phyloP scores from a whole-genome alignment of 1,140 invertebrate species.

The Saccostrea glomerata region DNA sequence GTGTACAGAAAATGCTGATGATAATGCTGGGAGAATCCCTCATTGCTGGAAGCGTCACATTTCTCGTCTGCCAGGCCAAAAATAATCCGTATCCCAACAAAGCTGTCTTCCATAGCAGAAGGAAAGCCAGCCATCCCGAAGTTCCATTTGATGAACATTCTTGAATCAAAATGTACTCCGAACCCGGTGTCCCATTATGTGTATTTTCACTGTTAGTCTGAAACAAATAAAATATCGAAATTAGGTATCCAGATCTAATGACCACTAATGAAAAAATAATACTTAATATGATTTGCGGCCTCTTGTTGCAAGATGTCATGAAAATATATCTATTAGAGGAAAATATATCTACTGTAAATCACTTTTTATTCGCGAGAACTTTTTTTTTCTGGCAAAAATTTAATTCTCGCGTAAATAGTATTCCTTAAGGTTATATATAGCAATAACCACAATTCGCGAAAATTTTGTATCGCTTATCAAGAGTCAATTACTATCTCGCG shows the following conservation, averaged over 20 bases:
- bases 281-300: too few species aligned
- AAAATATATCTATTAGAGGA: too few species aligned
- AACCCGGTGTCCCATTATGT: conserved; percentile 21
- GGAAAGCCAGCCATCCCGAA: conserved; percentile 62
- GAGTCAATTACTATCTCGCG: too few species aligned
- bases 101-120: conserved; percentile 66
- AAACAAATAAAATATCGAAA: neutral
- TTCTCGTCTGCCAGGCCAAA: conserved; percentile 69
- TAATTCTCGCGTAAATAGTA: too few species aligned
- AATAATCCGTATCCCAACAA: conserved; percentile 65
- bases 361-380: too few species aligned
- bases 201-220: neutral
- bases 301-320: too few species aligned
- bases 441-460: too few species aligned
- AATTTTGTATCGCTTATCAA: too few species aligned
- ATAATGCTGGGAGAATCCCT: conserved; percentile 69
- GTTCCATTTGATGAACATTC: conserved; percentile 59
- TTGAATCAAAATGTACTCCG: conserved; percentile 50
- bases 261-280: neutral
- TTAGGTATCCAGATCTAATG: too few species aligned
- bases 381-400: too few species aligned
- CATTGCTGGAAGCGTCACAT: conserved; percentile 70
- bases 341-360: too few species aligned
- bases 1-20: conserved; percentile 63
- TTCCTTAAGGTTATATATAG: too few species aligned